Conservation (phyloP, 2,113 vertebrate species). For the Zosterops lateralis region DNA sequence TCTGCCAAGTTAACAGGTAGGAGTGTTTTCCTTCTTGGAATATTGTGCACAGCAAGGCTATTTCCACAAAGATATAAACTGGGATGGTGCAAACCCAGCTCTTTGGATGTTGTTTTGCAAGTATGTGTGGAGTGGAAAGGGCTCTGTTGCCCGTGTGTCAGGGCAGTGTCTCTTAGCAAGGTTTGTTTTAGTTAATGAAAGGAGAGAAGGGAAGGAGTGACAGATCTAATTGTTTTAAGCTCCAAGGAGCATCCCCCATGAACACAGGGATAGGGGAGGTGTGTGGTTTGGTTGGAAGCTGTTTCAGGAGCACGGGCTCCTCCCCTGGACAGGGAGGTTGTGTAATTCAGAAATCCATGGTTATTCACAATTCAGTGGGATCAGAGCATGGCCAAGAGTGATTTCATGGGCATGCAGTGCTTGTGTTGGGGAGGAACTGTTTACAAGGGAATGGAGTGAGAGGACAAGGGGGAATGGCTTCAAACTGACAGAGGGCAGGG, state of each 20-base stretch:
- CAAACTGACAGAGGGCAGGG: not conserved
- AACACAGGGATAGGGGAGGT: not conserved
- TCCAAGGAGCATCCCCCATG: not conserved
- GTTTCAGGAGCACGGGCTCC: not conserved
- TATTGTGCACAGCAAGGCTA: not conserved
- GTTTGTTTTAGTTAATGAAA: not conserved
- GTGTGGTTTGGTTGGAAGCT: not conserved
- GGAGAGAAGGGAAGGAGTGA: not conserved
- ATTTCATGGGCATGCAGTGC: not conserved
- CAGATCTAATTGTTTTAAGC: not conserved
- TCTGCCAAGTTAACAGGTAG: not conserved
- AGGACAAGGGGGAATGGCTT: not conserved
- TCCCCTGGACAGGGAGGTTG: not conserved
- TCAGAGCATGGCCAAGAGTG: not conserved
- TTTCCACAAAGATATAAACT: not conserved
- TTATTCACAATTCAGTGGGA: not conserved
- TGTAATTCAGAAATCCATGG: no score
- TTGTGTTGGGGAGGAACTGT: not conserved
- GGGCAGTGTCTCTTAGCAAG: not conserved
- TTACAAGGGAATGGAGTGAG: not conserved
- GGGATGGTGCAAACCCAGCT: not conserved
- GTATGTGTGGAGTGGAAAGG: not conserved
- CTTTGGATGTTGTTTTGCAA: not conserved
- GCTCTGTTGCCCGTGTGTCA: not conserved
- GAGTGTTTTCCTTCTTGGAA: not conserved